These are phyloP conservation scores for Mirounga angustirostris DNA, from an alignment of 2,113 vertebrate species.

Conservation along the genomic window DNA sequence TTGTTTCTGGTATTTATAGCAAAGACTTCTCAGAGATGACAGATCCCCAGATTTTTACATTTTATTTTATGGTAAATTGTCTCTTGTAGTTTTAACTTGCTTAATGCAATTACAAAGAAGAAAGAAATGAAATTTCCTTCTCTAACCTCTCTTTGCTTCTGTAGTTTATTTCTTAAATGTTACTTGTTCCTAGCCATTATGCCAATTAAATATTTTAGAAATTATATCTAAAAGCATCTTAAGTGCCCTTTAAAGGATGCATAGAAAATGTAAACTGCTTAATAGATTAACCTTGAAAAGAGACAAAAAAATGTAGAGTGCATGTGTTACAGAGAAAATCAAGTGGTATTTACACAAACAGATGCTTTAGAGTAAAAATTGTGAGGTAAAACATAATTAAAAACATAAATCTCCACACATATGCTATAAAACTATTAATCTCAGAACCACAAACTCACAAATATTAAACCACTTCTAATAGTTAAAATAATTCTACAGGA, in stretches of 20 bases:
- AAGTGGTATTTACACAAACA: constrained; percentile 54
- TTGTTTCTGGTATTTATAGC: constrained; percentile 9
- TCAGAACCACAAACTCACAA: not conserved
- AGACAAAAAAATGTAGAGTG: not conserved
- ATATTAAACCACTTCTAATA: constrained; percentile 33
- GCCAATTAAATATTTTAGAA: not conserved
- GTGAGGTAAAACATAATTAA: constrained; percentile 56
- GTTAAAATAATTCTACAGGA: constrained; percentile 59
- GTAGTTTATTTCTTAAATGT: constrained; percentile 61
- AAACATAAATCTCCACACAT: constrained; percentile 23
- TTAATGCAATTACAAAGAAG: constrained; percentile 45
- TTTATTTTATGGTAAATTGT: constrained; percentile 66
- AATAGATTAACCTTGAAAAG: constrained; percentile 63
- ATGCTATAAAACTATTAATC: constrained; percentile 56
- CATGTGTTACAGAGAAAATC: constrained; percentile 42
- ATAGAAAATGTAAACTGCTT: constrained; percentile 63
- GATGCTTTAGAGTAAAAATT: constrained; percentile 39
- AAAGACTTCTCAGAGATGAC: constrained; percentile 41
- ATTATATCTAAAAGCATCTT: constrained; percentile 62
- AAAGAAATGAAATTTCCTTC: constrained; percentile 42
- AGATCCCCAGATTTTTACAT: not conserved
- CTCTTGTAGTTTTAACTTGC: constrained; percentile 40
- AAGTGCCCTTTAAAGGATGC: constrained; percentile 19
- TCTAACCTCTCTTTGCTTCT: not conserved
- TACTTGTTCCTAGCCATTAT: constrained; percentile 50